Evolutionary conservation across 1,140 invertebrate species (phyloP), one percentile per base, ranked within the genome.

Genomic region (Drosophila ananassae): DNA sequence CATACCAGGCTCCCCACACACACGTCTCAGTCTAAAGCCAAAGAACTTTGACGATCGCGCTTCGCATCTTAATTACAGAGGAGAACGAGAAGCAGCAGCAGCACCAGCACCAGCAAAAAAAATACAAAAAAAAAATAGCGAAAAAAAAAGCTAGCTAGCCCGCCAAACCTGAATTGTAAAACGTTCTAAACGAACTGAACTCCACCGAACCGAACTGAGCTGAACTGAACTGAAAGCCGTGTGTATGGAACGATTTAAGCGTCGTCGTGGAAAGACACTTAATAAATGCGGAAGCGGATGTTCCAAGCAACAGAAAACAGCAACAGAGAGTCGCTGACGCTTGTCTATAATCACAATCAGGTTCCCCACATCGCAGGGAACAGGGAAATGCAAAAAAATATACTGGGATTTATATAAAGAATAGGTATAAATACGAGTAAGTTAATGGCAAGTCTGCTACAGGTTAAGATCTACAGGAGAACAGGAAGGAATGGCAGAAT

Each of bases 251-350:
- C 80, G 64, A 78, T 83, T 83, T 78, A 73, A 74, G 75, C 78
- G 78, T 68, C 74, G 81, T 61, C 59, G 59, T 84, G 82, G 64
- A 89, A 89, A 89, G 84, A 89, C 84, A 89, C 83, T 89, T 89
- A 83, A 91, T 90, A 91, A 91, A 91, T 91, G 90, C 90, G 90
- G 90, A 91, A 91, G 90, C 90, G 90, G 90, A 91, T 91, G 89
- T 91, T 87, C 87, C 87, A 72, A 85, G 80, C 75, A 46, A 74
- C 63, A 77, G 59, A 59, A 53, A 57, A 44, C 47, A 79, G 52
- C 72, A 41, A 60, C 64, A 48, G 48, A 56, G 41, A 53, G 56
- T 69, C 52, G 73, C 64, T 67, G 73, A 68, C 56, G 51, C 63
- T 69, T 76, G 73, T 77, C 73, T 77, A 77, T 77, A 77, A 77